phyloP scores from a whole-genome alignment of 2,113 vertebrate species.

The Callorhinus ursinus region DNA sequence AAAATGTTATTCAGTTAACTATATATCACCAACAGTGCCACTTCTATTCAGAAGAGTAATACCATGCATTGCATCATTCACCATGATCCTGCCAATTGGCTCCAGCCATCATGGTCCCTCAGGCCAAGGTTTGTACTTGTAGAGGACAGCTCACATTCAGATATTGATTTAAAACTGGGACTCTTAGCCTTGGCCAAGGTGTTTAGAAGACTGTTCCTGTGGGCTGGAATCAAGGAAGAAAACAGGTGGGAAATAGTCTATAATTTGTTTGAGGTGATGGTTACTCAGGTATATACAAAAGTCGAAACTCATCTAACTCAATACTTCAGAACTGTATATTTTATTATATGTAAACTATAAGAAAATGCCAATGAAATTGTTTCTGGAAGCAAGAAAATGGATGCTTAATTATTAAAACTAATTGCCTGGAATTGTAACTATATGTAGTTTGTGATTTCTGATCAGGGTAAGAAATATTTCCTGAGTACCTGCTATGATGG shows the following conservation, averaged over 20 bases:
- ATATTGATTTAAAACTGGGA: not conserved
- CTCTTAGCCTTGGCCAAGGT: not conserved
- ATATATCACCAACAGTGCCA: not conserved
- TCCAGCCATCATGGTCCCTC: not conserved
- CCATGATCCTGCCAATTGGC: slow-evolving; percentile 30
- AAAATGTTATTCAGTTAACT: slow-evolving; percentile 10
- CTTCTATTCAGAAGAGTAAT: slow-evolving; percentile 6
- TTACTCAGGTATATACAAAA: not conserved
- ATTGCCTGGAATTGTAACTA: not conserved
- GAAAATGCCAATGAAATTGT: not conserved
- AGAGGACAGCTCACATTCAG: not conserved
- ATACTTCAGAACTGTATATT: not conserved
- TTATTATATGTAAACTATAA: not conserved
- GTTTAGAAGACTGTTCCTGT: slow-evolving; percentile 1
- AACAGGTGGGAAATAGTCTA: not conserved
- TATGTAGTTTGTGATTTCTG: not conserved
- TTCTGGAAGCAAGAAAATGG: not conserved
- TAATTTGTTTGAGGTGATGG: not conserved
- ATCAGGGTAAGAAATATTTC: not conserved
- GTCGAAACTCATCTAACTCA: not conserved
- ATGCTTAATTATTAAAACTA: not conserved
- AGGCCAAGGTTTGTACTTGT: not conserved
- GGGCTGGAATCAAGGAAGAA: not conserved
- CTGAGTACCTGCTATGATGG: not conserved
- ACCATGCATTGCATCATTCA: not conserved